Base-by-base conservation (phyloP, 1,140 invertebrate genomes). In the Aporrectodea caliginosa region DNA sequence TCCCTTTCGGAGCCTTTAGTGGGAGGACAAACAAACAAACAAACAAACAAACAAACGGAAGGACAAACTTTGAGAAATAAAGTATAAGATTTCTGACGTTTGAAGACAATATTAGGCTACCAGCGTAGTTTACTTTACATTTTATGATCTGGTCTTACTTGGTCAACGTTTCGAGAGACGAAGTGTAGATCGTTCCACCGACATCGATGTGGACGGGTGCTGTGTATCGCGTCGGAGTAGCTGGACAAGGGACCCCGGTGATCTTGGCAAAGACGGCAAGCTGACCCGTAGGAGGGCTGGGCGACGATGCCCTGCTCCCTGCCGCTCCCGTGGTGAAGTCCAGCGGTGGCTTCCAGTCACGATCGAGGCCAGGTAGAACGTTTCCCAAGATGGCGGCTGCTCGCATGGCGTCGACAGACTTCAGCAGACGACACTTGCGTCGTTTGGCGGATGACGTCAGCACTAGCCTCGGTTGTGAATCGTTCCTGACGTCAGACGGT, bases 131-230 rank as follows among this genome's bases (percentile, higher is more conserved):
- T n/a, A n/a, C n/a, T n/a, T n/a, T n/a, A n/a, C n/a, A n/a, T n/a
- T n/a, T n/a, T n/a, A n/a, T n/a, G n/a, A n/a, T n/a, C n/a, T n/a
- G 22, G 22, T 87, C 93, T 93, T 90, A 97, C 95, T 95, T 95
- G 81, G 96, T 98, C 0, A 98, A 91, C 0, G 96, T 98, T 89
- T 98, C 95, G 85, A 98, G 89, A 0, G 95, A 97, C 0, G 95
- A 97, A 0, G 96, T 98, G 89, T 98, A 98, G 82, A 98, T 98
- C 34, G 94, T 95, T 0, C 96, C 96, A 12, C 96, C 96, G n/a
- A 98, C 96, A 86, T 98, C 96, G 83, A 98, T 98, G 87, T 98
- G 96, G 0, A 98, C 96, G 0, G 96, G 96, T 0, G 96, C 96
- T 22, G 95, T 96, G 86, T 94, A 96, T 69, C 94, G 91, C 29